Evolutionary conservation across 2,113 vertebrate species (phyloP).

Genomic region (Cygnus atratus): DNA sequence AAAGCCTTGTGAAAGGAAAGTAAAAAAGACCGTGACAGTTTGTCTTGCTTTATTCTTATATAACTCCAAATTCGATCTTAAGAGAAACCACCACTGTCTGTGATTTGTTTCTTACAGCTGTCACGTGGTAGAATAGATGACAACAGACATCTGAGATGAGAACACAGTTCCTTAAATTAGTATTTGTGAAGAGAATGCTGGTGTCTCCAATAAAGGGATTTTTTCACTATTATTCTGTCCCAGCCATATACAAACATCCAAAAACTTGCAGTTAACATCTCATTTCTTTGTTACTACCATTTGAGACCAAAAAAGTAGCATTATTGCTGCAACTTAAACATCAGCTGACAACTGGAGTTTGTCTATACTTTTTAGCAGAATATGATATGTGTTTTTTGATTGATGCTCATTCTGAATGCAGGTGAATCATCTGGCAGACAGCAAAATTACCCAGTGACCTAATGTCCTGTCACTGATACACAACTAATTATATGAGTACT

Average conservation of each 20-base stretch:
- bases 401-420: slow-evolving; percentile 36
- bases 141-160: neutral
- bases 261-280: neutral
- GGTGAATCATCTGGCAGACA: slow-evolving; percentile 6
- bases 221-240: neutral
- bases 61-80: neutral
- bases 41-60: neutral
- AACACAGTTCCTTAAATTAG: neutral
- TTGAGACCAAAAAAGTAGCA: neutral
- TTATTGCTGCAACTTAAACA: neutral
- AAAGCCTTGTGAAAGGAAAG: neutral
- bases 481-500: slow-evolving; percentile 53
- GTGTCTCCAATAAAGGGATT: neutral
- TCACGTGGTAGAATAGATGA: neutral
- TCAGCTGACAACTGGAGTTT: neutral
- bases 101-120: neutral
- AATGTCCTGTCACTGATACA: slow-evolving; percentile 62
- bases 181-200: neutral
- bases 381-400: neutral
- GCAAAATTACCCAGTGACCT: slow-evolving; percentile 49
- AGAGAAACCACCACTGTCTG: neutral
- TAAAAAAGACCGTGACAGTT: neutral
- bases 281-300: neutral
- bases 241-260: neutral
- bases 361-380: neutral